Evolutionary conservation across 2,113 vertebrate species (phyloP).

Genomic region (Balaeniceps rex): DNA sequence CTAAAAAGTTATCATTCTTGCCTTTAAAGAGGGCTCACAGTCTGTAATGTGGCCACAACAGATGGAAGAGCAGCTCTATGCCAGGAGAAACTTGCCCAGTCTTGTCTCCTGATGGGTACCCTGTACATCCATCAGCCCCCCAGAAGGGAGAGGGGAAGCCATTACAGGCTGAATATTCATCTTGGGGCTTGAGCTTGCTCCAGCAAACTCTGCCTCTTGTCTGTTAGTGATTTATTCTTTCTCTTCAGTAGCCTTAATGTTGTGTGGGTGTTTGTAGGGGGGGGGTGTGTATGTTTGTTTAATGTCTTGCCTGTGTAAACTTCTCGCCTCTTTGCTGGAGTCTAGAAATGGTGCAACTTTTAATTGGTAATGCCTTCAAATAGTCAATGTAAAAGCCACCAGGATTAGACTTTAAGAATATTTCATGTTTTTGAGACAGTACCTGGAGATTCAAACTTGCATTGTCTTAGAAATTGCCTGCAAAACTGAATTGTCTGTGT

Average conservation of each 20-base stretch:
- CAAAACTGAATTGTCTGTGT: background rate
- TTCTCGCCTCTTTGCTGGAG: background rate
- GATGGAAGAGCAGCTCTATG: background rate
- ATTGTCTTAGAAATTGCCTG: background rate
- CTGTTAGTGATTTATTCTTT: background rate
- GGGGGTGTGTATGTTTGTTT: background rate
- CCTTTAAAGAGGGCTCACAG: background rate
- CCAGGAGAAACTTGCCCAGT: background rate
- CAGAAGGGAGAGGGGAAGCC: background rate
- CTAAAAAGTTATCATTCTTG: background rate
- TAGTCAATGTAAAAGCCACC: background rate
- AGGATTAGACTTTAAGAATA: background rate
- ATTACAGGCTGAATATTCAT: background rate
- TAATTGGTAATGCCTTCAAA: background rate
- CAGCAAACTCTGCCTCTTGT: background rate
- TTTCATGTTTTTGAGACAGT: background rate
- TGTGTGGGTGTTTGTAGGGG: background rate
- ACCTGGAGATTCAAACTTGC: background rate
- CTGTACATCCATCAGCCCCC: background rate
- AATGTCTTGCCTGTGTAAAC: background rate
- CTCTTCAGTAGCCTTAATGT: background rate
- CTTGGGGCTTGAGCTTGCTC: background rate
- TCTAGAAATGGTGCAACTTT: background rate
- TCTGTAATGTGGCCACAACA: background rate
- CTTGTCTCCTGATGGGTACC: background rate